Base-by-base conservation (phyloP, 1,140 invertebrate genomes). In the Triops longicaudatus region DNA sequence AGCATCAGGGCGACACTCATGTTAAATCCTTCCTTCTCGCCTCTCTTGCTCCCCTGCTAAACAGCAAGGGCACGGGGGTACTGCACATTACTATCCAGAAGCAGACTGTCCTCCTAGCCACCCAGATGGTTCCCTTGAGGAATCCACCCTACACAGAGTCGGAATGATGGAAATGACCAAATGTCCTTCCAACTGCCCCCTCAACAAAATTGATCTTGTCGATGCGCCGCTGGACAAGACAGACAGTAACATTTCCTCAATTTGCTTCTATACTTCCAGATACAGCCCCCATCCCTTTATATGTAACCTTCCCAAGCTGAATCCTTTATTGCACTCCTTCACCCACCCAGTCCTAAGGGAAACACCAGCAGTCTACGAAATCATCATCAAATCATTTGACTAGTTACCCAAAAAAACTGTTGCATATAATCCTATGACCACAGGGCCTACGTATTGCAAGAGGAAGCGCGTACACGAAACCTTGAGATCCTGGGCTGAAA, bases 401-500 rank as follows among this genome's bases (percentile, higher is more conserved):
- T 63, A 14, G 10, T 10, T 22, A 22, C 14, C n/a, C 50, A 0
- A 63, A n/a, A 6, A 63, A 37, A 37, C 31, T 37, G 31, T 37
- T 37, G 31, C 31, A 2, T 37, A 37, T 7, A 7, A 37, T 37
- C 2, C 2, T 37, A 37, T 37, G 31, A 4, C 31, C 31, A 37
- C 31, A 37, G 2, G 31, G 31, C 7, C 31, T 37, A 4, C 7
- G 31, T 37, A 37, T 7, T 37, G n/a, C 31, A 37, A 2, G 31
- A 37, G 31, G 31, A 7, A 37, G 2, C 2, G 31, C 31, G 7
- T 37, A 4, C 31, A 37, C 31, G 31, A 37, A 87, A 89, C 79
- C 90, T n/a, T n/a, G n/a, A n/a, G n/a, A n/a, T n/a, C n/a, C n/a
- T n/a, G 92, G 83, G 90, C 92, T 81, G 90, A 90, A 7, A 90